Evolutionary conservation across 2,888 invertebrate genomes (phyloP).

Genomic region (Pristionchus japonicus): DNA sequence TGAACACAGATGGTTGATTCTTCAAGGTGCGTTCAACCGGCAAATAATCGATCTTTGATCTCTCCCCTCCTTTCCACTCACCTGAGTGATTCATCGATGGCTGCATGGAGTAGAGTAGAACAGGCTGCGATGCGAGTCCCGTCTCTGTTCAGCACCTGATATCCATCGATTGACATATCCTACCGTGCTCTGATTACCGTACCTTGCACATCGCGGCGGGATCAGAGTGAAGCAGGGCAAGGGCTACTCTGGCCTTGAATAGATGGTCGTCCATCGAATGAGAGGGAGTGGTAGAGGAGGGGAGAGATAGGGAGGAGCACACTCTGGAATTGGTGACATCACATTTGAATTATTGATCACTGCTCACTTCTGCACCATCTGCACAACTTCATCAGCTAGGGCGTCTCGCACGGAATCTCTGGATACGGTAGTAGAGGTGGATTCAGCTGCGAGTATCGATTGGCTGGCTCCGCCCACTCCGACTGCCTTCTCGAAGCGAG

Average conservation of each 20-base stretch:
- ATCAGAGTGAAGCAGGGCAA: conserved; percentile 59
- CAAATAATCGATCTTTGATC: background rate
- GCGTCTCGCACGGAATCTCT: conserved; percentile 46
- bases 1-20: background rate
- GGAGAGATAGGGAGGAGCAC: background rate
- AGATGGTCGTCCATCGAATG: conserved; percentile 31
- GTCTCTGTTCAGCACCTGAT: conserved; percentile 38
- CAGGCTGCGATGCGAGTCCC: conserved; percentile 17
- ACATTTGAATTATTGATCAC: background rate
- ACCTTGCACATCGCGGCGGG: conserved; percentile 53
- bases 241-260: conserved; percentile 53
- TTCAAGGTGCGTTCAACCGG: too few species aligned
- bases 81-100: conserved; percentile 27
- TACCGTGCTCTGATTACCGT: background rate
- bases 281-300: conserved; percentile 16
- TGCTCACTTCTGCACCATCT: conserved; percentile 47
- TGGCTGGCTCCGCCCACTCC: background rate
- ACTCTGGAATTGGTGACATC: background rate
- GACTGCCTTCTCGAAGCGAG: conserved; percentile 35
- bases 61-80: background rate
- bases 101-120: background rate
- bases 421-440: conserved; percentile 35
- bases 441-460: background rate
- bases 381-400: conserved; percentile 48
- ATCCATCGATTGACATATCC: background rate